phyloP scores from a whole-genome alignment of 2,113 vertebrate species.

The Sarotherodon lohbergeri region DNA sequence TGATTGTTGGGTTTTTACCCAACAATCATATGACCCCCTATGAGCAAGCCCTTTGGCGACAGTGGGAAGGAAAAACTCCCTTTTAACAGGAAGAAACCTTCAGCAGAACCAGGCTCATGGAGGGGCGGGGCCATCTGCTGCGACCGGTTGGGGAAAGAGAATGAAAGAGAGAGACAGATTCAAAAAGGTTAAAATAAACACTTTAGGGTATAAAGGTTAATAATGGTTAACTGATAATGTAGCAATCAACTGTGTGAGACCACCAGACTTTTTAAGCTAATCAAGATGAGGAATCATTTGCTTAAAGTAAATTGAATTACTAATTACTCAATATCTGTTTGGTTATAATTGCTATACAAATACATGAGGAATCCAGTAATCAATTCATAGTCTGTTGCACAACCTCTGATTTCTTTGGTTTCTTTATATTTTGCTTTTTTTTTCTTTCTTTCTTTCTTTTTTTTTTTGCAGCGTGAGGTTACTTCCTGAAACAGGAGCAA shows the following conservation, averaged over 20 bases:
- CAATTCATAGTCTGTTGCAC: background rate
- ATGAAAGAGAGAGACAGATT: background rate
- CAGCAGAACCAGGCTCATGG: accelerated
- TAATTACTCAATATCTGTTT: background rate
- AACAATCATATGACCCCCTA: accelerated
- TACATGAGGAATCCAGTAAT: background rate
- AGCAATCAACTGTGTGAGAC: no score
- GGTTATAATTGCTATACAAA: background rate
- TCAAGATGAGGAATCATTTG: background rate
- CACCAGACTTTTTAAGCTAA: background rate
- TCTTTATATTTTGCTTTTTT: background rate
- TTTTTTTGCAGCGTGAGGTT: background rate
- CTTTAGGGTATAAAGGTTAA: background rate
- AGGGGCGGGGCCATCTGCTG: background rate
- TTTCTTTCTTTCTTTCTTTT: background rate
- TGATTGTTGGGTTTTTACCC: background rate
- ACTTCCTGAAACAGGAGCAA: background rate
- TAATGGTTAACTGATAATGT: background rate
- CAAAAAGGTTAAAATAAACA: background rate
- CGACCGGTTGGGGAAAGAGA: background rate
- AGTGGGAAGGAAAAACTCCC: background rate
- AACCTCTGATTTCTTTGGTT: background rate
- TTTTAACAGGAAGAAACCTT: background rate
- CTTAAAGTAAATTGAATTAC: background rate
- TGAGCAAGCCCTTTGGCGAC: background rate